Evolutionary conservation across 2,888 invertebrate genomes (phyloP), one percentile per base, ranked within the genome.

Genomic region (Liodrosophila aerea): DNA sequence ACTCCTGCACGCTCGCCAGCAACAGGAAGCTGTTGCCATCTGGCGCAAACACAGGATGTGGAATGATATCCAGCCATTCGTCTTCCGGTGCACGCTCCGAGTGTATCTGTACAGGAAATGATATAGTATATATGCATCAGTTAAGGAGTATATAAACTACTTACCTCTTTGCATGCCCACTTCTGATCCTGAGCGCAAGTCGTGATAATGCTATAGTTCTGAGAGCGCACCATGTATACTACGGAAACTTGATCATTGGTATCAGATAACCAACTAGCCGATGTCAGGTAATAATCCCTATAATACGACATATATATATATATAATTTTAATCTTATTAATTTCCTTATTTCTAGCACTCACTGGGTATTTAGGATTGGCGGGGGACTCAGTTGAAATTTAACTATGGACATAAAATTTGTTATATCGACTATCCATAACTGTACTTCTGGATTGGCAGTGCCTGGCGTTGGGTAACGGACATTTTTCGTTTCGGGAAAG

Each of bases 191-290:
- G 93, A 62, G 93, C 93, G 90, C 98, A 98, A 66, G 96, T 93
- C 67, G 96, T 95, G 81, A 98, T 93, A 64, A 97, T 93, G 77
- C 96, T 96, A 72, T 96, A 92, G 90, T 98, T 98, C 91, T 98
- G 98, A 39, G 95, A 94, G 77, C 98, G 93, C 90, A 97, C 97
- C 93, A 97, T 95, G 96, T 97, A 98, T 54, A 97, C 95, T 45
- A 96, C 95, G 46, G 95, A 94, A 71, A 98, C 93, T 88, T 95
- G 94, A 64, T 92, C 92, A 89, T 95, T 94, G 84, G 93, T 93
- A 87, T 93, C 93, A 84, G 95, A 77, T 83, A 96, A 93, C 98
- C 98, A 98, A 68, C 95, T 94, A 62, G 97, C 97, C 77, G 96
- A 95, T 89, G 96, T 97, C 89, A 98, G 92, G 91, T 98, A 98